Evolutionary conservation across 2,888 invertebrate genomes (phyloP), one percentile per base, ranked within the genome.

Genomic region (Seladonia tumulorum): DNA sequence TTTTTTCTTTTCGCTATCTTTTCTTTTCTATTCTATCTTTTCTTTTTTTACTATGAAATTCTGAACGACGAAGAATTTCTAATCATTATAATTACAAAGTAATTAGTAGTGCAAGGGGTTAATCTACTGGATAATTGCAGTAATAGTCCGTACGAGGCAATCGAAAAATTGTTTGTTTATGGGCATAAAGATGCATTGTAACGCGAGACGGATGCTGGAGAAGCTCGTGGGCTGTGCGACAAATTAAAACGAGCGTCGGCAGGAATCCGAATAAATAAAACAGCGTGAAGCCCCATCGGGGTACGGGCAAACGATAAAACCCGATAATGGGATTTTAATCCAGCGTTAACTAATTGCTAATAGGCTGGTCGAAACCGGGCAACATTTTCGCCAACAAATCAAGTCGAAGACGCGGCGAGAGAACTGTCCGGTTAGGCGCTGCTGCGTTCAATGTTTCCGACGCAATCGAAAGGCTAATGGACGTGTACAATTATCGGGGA

Each of bases 321-420:
- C 85, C 85, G 87, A 83, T 91, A 91, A 92, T 90, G 92, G 92
- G 87, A 89, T 90, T 92, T 92, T 91, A 92, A 91, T 92, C 87
- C 86, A 63, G 75, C 83, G 79, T 82, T 88, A 90, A 90, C 88
- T 92, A 92, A 92, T 92, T 92, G 91, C 91, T 85, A 90, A 89
- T 85, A 86, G 88, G 72, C 77, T 53, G 76, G 16, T 77, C 47
- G 76, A 79, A 76, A 75, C 71, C 63, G 72, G 35, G 73, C 60
- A 75, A 75, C 66, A 63, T 86, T 83, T 80, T 75, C 71, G 39
- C 71, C 71, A 79, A 85, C 79, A 86, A 87, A 88, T 88, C 86
- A 88, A 81, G 29, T 53, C 66, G 42, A 70, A 57, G 71, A 78
- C 42, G 74, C 18, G 35, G 29, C 76, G 7, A 73, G 7, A 73